phyloP scores from a whole-genome alignment of 2,797 vertebrate species.

The Acanthis flammea region DNA sequence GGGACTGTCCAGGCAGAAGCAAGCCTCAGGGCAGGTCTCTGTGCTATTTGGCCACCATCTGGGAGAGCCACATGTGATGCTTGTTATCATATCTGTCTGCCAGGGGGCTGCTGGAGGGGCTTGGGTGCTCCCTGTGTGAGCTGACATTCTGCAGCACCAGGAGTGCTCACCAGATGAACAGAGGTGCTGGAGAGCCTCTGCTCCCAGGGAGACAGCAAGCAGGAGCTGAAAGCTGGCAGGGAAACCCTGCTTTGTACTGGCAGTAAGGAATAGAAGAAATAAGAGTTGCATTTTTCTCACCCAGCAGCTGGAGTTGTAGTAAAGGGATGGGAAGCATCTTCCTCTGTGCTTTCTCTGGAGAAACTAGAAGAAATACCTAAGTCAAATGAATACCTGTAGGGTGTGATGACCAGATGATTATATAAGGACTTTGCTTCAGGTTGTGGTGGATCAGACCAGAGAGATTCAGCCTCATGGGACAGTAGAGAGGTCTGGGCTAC shows the following conservation, averaged over 20 bases:
- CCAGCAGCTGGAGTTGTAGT: neutral
- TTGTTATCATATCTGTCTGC: neutral
- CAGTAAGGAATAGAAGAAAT: neutral
- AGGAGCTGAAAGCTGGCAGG: neutral
- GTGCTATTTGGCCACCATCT: neutral
- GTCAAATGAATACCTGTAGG: neutral
- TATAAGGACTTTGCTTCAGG: neutral
- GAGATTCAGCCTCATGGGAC: neutral
- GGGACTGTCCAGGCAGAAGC: accelerated
- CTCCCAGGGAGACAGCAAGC: neutral
- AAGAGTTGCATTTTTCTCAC: neutral
- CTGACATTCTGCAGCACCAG: neutral
- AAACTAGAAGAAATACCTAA: neutral
- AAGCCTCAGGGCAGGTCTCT: neutral
- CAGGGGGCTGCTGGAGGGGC: neutral
- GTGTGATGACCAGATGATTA: neutral
- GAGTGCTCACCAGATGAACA: neutral
- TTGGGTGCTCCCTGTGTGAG: neutral
- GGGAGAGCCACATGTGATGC: neutral
- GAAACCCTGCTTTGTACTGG: neutral
- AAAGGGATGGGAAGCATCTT: neutral
- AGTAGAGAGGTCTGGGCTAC: accelerated
- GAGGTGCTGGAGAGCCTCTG: neutral
- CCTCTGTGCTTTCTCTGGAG: neutral
- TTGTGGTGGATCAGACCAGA: neutral